These are phyloP conservation scores for Hystrix brachyura DNA, from an alignment of 2,113 vertebrate species.

Conservation along the genomic window DNA sequence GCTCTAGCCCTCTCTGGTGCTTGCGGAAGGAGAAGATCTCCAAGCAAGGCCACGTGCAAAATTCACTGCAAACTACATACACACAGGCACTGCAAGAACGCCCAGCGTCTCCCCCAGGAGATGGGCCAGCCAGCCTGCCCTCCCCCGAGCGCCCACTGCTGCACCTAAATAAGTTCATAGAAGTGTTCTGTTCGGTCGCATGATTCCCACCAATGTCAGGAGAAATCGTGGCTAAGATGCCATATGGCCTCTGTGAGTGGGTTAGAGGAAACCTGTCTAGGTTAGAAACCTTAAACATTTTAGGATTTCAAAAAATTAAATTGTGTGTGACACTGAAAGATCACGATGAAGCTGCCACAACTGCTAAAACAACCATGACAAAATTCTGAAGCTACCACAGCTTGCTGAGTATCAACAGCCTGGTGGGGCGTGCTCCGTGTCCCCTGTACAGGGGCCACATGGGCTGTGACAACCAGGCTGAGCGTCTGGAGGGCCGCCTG, in stretches of 20 bases:
- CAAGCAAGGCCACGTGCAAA: accelerated
- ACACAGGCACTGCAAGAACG: accelerated
- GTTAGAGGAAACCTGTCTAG: not conserved
- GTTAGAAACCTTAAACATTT: not conserved
- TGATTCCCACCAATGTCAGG: accelerated
- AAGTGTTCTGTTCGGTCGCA: not conserved
- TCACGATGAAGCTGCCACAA: accelerated
- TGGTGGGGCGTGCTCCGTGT: accelerated
- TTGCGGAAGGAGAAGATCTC: no score
- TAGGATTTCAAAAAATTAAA: not conserved
- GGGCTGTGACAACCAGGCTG: not conserved
- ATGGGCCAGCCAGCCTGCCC: no score
- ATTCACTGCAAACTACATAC: accelerated
- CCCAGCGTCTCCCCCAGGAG: not conserved
- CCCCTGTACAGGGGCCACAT: accelerated
- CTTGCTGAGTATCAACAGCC: not conserved
- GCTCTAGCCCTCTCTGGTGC: accelerated
- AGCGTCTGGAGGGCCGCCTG: not conserved
- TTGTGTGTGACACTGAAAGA: no score
- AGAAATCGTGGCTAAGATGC: accelerated
- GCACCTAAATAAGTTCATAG: not conserved
- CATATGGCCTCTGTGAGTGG: accelerated
- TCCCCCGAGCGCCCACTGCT: not conserved
- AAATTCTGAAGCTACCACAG: accelerated
- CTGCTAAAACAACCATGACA: accelerated